Base-by-base conservation (phyloP, 2,797 vertebrate genomes). In the Rhinichthys osculus region DNA sequence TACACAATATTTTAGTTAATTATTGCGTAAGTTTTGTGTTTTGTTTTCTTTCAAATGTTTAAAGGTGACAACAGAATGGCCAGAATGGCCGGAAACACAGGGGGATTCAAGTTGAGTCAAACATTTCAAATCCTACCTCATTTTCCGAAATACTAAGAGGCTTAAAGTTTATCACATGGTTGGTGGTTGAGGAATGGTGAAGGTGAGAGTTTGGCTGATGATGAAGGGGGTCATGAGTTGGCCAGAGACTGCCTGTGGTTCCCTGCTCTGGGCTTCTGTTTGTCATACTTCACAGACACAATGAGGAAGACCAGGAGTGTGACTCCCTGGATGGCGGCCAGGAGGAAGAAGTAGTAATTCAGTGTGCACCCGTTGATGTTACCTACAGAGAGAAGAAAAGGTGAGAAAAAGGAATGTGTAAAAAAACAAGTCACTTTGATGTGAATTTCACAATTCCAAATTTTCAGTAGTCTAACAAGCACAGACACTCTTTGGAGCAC, bases 291-390 rank as follows among this genome's bases (percentile, higher is more conserved):
- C 91, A 99, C 95, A 0, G 98, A 97, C 4, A 99, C 94, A 0
- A 98, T 96, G 23, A 99, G 95, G 94, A 99, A 99, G 66, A 99
- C 92, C 89, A 99, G 92, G 86, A 99, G 95, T 1, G 98, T 99
- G 81, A 94, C 89, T 35, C 97, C 98, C 86, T 99, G 98, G 88
- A 99, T 96, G 5, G 96, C 98, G 0, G 98, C 98, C 95, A 99
- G 95, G 33, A 99, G 93, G 83, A 99, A 99, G 91, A 99, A 99
- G 89, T 99, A 99, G 90, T 98, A 99, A 94, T 99, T 95, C 88
- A 99, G 92, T 7, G 94, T 93, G 92, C 98, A 99, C 90, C 95
- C 95, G 0, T 99, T 99, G 90, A 99, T 99, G 78, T 99, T 99
- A 67, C 98, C 98, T 99, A 69, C 33, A 82, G 88, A 71, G 47